A percentile compares a stretch with the other conserved stretches of the same genome.
Conservation (phyloP, 1,140 invertebrate genomes). For the Coenobita brevimanus region DNA sequence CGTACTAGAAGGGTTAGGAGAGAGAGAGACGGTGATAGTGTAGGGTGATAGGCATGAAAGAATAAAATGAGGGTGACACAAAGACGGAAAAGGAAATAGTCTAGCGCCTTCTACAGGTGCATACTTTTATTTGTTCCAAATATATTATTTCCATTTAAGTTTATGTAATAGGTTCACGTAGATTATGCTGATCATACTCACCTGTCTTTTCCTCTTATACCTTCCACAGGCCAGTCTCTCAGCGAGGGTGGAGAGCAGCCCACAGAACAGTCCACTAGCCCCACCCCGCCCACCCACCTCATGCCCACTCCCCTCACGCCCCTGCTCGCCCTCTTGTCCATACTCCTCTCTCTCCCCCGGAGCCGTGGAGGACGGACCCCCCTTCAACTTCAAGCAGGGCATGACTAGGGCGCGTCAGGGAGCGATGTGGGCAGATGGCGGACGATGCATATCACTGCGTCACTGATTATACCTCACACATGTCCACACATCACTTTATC, state of each 20-base stretch:
- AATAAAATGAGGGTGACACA: too few species aligned
- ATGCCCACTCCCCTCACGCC: not conserved
- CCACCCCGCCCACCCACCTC: not conserved
- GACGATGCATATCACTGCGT: too few species aligned
- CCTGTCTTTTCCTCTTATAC: constrained; percentile 41
- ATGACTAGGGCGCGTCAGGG: not conserved
- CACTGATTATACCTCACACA: too few species aligned
- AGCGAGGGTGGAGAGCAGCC: constrained; percentile 27
- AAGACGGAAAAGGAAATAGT: too few species aligned
- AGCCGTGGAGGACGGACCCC: not conserved
- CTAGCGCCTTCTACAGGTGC: too few species aligned
- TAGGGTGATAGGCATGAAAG: too few species aligned
- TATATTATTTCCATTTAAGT: too few species aligned
- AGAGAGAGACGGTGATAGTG: too few species aligned
- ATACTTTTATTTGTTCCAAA: too few species aligned
- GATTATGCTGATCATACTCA: not conserved
- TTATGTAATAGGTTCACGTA: too few species aligned
- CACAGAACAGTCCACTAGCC: not conserved
- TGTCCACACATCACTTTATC: not conserved
- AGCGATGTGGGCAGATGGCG: not conserved
- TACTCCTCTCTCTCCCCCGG: not conserved
- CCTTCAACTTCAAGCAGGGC: not conserved
- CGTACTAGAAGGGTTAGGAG: too few species aligned
- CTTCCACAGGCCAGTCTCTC: constrained; percentile 25
- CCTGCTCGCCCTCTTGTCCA: not conserved